Evolutionary conservation across 1,140 invertebrate genomes (phyloP), one percentile per base, ranked within the genome.

Genomic region (Drosophila bocqueti): DNA sequence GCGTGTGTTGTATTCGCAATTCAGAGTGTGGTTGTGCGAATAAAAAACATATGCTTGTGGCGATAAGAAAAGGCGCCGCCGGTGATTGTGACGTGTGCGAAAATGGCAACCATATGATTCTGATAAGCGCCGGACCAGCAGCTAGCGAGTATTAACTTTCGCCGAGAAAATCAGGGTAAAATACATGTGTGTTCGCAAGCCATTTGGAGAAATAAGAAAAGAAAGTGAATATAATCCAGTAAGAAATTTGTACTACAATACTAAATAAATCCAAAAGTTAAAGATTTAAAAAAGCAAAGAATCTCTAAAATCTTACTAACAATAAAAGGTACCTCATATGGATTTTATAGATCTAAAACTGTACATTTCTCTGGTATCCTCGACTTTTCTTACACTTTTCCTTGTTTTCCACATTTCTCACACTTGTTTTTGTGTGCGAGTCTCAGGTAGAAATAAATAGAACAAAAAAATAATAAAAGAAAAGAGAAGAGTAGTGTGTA

Each of bases 41-140:
- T 57, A 57, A 57, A 57, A 57, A 83, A 80, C 50, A 87, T 83
- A 72, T 69, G 46, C 63, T 71, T 36, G 21, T 57, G 18, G 63
- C 49, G 67, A 71, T 61, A 55, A 72, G 63, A 62, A 46, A 61
- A 62, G 68, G 42, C 43, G 75, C 65, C 63, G 42, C 58, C 40
- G 31, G 24, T 57, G 54, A 9, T 24, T 38, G 38, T 72, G 77
- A 76, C 78, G 68, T 75, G 62, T 80, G 47, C 43, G 65, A 55
- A 74, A 57, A 57, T 50, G 42, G 40, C 63, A 45, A 83, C 80
- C 84, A 89, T 89, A 89, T 89, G 84, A 89, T 89, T 84, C 72
- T 84, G 81, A 81, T 87, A 81, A 79, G 34, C 31, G 40, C 80
- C 43, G 74, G 58, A 29, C 26, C 21, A 52, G 36, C 61, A 36